Conservation (phyloP, 2,113 vertebrate species). For the Spheniscus mendiculus region DNA sequence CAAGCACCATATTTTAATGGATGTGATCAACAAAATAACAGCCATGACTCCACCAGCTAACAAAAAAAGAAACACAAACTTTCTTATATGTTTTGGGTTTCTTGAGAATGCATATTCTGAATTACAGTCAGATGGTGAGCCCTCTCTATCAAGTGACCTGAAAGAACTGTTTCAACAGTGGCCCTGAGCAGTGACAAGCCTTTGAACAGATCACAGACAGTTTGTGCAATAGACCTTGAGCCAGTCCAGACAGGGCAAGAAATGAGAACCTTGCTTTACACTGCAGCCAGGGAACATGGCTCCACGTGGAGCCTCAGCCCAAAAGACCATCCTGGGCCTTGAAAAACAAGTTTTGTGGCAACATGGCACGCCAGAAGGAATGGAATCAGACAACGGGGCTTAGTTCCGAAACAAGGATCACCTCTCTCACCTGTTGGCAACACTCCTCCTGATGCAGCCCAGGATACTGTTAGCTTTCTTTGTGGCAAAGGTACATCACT, state of each 20-base stretch:
- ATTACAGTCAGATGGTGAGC: not conserved
- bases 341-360: not conserved
- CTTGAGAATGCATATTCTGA: not conserved
- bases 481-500: not conserved
- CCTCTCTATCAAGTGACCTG: not conserved
- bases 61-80: not conserved
- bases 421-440: not conserved
- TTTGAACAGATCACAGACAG: not conserved
- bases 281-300: not conserved
- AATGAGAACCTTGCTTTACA: not conserved
- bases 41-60: not conserved
- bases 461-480: not conserved
- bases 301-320: not conserved
- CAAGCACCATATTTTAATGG: not conserved
- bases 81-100: not conserved
- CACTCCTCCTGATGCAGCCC: not conserved
- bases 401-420: not conserved
- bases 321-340: not conserved
- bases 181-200: not conserved
- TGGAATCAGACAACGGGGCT: not conserved
- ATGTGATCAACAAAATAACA: not conserved
- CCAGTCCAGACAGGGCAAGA: not conserved
- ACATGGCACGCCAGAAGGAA: not conserved
- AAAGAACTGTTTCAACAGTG: not conserved
- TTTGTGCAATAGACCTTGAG: not conserved